phyloP scores from a whole-genome alignment of 2,797 vertebrate species.

The Etheostoma perlongum region DNA sequence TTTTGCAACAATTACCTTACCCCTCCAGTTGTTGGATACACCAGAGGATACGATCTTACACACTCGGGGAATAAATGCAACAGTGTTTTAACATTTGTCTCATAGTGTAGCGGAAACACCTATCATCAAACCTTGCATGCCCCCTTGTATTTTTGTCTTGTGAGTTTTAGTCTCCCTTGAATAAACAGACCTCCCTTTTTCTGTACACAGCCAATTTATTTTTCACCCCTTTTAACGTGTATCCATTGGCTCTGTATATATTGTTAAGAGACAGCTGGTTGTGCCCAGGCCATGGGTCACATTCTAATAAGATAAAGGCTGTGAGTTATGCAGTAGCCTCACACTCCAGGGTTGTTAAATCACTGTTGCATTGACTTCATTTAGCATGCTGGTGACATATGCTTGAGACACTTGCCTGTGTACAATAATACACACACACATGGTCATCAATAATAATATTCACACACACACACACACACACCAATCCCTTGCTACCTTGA shows the following conservation, averaged over 20 bases:
- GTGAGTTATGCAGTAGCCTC: slow-evolving; percentile 82
- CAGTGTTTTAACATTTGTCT: slow-evolving; percentile 27
- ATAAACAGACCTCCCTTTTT: slow-evolving; percentile 70
- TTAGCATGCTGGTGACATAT: slow-evolving; percentile 80
- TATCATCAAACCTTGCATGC: too few relatives aligned
- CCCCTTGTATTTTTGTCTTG: slow-evolving; percentile 44
- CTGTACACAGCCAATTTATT: slow-evolving; percentile 59
- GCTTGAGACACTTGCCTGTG: slow-evolving; percentile 69
- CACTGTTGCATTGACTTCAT: slow-evolving; percentile 85
- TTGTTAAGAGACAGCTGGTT: slow-evolving; percentile 80
- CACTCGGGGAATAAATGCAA: too few relatives aligned
- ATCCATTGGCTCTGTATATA: slow-evolving; percentile 79
- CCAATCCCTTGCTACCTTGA: slow-evolving; percentile 77
- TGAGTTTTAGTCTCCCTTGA: slow-evolving; percentile 78
- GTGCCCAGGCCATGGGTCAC: slow-evolving; percentile 80
- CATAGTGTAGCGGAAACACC: slow-evolving; percentile 34
- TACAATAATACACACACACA: slow-evolving; percentile 50
- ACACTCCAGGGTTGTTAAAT: slow-evolving; percentile 83
- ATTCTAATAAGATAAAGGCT: slow-evolving; percentile 84
- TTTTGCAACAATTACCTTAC: slow-evolving; percentile 52
- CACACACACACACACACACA: slow-evolving; percentile 39
- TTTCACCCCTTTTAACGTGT: slow-evolving; percentile 51
- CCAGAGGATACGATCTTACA: slow-evolving; percentile 34
- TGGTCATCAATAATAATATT: too few relatives aligned
- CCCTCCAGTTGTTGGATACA: slow-evolving; percentile 47